Conservation (phyloP, 2,113 vertebrate genomes). For the Pedetes capensis region DNA sequence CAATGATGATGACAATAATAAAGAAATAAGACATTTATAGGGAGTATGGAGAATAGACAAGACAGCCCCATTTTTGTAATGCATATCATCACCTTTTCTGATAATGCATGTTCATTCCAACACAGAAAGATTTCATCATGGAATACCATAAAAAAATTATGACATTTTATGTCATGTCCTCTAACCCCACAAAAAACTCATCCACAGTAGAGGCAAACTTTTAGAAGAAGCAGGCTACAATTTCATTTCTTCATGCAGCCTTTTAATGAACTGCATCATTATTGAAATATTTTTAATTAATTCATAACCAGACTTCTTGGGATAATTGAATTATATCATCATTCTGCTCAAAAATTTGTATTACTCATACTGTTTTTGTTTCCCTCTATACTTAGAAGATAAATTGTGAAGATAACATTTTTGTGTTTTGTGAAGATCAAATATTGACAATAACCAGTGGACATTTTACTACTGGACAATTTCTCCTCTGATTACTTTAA, state of each 20-base stretch:
- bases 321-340: not conserved
- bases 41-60: not conserved
- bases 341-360: not conserved
- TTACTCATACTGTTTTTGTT: not conserved
- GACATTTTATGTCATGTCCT: not conserved
- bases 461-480: not conserved
- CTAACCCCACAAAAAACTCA: fast-evolving
- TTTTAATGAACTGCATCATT: not conserved
- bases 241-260: not conserved
- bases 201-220: not conserved
- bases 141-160: not conserved
- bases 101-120: not conserved
- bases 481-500: not conserved
- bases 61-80: not conserved
- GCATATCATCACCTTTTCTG: not conserved
- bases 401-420: not conserved
- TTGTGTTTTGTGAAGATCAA: not conserved
- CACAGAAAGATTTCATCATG: not conserved
- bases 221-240: not conserved
- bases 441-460: not conserved
- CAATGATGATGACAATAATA: not conserved
- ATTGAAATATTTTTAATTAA: not conserved
- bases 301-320: not conserved
- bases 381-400: not conserved
- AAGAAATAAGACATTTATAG: not conserved